Base-by-base conservation (phyloP, 1,140 invertebrate genomes). In the Tetranychus urticae region DNA sequence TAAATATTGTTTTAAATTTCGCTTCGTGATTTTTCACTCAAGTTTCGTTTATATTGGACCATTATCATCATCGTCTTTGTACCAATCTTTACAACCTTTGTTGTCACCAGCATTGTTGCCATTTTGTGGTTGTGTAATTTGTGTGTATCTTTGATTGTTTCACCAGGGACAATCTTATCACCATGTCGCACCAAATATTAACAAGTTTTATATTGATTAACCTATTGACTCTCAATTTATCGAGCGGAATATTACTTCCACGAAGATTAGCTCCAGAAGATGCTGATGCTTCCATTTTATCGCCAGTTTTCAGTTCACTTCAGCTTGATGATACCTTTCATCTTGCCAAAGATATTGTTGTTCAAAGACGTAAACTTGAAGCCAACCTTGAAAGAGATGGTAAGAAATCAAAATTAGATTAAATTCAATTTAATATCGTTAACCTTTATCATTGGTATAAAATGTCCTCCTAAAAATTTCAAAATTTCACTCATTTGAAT, bases 291-390 rank as follows among this genome's bases (percentile, higher is more conserved):
- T 33, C 50, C 6, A 52, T 52, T 52, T 6, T 33, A 31, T 52
- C 31, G 31, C 50, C 50, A 2, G 31, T n/a, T 52, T 36, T 56
- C 13, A 56, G 37, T 56, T 23, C 34, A 23, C n/a, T 36, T 2
- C 39, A 36, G 12, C 14, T 64, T 6, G 64, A 65, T 13, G 56
- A 65, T 36, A 61, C 61, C 31, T 65, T 56, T 35, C 23, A 34
- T 31, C 35, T 56, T 14, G 64, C 64, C n/a, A 65, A 65, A 42
- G 59, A 64, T 31, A 60, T 63, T 58, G 61, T 65, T 13, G 36
- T 50, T 6, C 13, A 59, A 36, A 52, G 59, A 13, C 35, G 46
- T 7, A 35, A 58, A 34, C 59, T 61, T 8, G 64, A 65, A 42
- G 52, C 52, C 46, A 33, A 65, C 14, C 50, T 65, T 4, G 55